Evolutionary conservation across 2,797 vertebrate species (phyloP).

Genomic region (Spea hammondii): DNA sequence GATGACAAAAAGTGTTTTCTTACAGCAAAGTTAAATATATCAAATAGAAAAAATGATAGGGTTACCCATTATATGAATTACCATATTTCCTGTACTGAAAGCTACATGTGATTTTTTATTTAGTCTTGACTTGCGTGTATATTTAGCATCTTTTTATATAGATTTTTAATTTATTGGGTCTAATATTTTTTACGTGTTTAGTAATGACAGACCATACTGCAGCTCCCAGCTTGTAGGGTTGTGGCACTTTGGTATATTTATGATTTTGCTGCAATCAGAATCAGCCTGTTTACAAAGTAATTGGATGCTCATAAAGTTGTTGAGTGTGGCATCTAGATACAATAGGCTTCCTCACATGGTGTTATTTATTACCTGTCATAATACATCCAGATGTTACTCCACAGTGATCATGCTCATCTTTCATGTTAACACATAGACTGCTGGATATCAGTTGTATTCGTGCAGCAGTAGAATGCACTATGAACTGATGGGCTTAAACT

Average conservation of each 20-base stretch:
- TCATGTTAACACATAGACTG: neutral
- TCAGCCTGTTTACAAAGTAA: slow-evolving; percentile 17
- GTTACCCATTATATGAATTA: no score
- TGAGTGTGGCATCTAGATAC: slow-evolving; percentile 22
- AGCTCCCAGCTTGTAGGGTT: neutral
- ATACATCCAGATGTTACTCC: slow-evolving; percentile 38
- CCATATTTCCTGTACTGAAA: no score
- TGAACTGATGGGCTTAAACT: no score
- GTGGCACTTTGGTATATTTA: neutral
- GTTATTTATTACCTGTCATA: slow-evolving; percentile 47
- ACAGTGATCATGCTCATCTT: slow-evolving; percentile 20
- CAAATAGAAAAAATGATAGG: no score
- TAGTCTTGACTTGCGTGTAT: no score
- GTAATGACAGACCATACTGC: neutral
- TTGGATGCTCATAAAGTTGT: slow-evolving; percentile 20
- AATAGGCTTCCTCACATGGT: slow-evolving; percentile 20
- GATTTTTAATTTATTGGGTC: no score
- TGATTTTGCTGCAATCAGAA: slow-evolving; percentile 18
- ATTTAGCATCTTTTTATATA: no score
- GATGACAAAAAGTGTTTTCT: no score
- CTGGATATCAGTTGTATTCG: neutral
- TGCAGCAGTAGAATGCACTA: neutral
- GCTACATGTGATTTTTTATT: no score
- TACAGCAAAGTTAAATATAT: no score
- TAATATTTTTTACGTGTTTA: no score